Conservation (phyloP, 2,113 vertebrate genomes). For the Hipposideros armiger region DNA sequence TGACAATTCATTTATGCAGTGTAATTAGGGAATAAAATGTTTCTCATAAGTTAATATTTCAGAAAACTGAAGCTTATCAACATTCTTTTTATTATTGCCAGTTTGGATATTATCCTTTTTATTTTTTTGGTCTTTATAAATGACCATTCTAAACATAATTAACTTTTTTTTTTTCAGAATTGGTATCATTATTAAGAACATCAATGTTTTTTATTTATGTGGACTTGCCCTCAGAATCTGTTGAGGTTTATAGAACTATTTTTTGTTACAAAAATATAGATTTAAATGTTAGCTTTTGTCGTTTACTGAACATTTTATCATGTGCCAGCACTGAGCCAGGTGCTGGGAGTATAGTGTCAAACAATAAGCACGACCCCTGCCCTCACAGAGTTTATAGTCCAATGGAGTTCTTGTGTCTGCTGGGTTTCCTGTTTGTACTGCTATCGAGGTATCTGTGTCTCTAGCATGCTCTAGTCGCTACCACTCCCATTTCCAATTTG, state of each 20-base stretch:
- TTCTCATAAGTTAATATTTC: conserved; percentile 42
- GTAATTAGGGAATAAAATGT: not conserved
- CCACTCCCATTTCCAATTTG: not conserved
- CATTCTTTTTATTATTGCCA: conserved; percentile 15
- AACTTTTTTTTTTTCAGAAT: conserved; percentile 32
- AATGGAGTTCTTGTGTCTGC: not conserved
- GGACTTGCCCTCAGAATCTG: not conserved
- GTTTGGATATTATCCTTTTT: conserved; percentile 14
- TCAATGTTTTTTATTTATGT: conserved; percentile 31
- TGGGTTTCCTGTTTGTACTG: not conserved
- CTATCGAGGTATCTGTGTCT: not conserved
- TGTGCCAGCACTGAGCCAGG: not conserved
- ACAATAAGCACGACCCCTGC: not conserved
- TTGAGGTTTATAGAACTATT: not conserved
- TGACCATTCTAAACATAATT: conserved; percentile 17
- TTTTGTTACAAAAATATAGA: not conserved
- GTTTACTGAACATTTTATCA: not conserved
- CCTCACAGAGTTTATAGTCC: not conserved
- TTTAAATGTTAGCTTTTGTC: not conserved
- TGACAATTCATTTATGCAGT: conserved; percentile 19
- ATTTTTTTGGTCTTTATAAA: conserved; percentile 10
- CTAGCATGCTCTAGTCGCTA: not conserved
- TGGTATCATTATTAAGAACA: conserved; percentile 30
- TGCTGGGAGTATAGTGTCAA: not conserved
- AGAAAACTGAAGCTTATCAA: conserved; percentile 23